Conservation (phyloP, 2,888 invertebrate species). For the Bugula neritina region DNA sequence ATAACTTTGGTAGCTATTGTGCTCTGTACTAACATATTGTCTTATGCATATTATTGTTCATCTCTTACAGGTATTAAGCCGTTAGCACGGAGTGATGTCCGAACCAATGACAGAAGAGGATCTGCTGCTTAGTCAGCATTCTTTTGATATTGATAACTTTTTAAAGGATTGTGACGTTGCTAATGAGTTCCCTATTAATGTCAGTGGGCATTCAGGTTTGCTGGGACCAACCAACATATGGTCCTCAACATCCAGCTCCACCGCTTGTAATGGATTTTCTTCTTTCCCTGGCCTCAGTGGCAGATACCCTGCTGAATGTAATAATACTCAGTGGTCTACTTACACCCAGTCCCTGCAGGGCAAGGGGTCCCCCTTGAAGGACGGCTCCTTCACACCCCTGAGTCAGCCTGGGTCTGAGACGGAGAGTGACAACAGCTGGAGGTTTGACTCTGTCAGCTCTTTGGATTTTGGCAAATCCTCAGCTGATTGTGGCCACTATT, state of each 20-base stretch:
- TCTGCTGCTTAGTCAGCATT: conserved; percentile 2
- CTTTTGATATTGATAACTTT: not conserved
- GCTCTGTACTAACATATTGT: no score
- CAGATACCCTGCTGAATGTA: not conserved
- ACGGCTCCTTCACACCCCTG: not conserved
- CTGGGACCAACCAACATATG: not conserved
- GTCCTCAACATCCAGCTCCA: not conserved
- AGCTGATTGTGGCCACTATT: not conserved
- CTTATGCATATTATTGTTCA: no score
- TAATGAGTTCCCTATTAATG: not conserved
- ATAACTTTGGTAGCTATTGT: no score
- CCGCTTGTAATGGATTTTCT: not conserved
- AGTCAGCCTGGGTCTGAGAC: conserved; percentile 3
- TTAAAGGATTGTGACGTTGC: not conserved
- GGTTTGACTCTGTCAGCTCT: not conserved
- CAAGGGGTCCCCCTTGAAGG: conserved; percentile 10
- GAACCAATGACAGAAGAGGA: not conserved
- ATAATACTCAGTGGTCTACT: not conserved
- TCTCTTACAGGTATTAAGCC: no score
- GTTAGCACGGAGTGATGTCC: not conserved
- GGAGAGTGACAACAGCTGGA: conserved; percentile 15
- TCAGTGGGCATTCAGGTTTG: not conserved
- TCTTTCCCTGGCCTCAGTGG: not conserved
- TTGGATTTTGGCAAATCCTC: conserved; percentile 4
- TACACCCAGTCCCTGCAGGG: not conserved